Conservation (phyloP, 2,113 vertebrate species). For the Epinephelus lanceolatus region DNA sequence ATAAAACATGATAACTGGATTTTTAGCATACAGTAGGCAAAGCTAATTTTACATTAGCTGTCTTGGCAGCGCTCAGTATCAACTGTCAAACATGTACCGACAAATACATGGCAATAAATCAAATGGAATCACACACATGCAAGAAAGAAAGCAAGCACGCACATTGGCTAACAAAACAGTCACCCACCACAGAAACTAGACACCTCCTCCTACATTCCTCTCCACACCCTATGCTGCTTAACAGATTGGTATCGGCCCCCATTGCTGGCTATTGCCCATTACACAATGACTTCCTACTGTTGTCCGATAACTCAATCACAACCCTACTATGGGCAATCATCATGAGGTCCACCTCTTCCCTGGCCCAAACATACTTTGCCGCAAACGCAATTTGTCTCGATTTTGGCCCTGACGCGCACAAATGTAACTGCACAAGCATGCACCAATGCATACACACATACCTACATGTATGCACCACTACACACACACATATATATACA, state of each 20-base stretch:
- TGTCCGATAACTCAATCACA: constrained; percentile 70
- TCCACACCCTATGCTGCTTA: constrained; percentile 76
- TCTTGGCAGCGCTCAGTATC: constrained; percentile 19
- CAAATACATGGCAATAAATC: constrained; percentile 67
- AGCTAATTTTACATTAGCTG: constrained; percentile 30
- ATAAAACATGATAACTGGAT: constrained; percentile 21
- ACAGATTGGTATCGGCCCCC: constrained; percentile 77
- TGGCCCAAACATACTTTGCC: constrained; percentile 44
- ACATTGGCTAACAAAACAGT: constrained; percentile 64
- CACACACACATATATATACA: background rate
- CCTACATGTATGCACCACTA: background rate
- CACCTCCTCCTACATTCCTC: constrained; percentile 77
- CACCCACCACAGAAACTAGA: constrained; percentile 72
- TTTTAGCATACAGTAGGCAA: constrained; percentile 12
- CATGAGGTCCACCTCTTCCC: constrained; percentile 58
- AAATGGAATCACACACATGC: constrained; percentile 51
- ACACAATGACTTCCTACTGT: constrained; percentile 69
- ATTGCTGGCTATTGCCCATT: constrained; percentile 54
- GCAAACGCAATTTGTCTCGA: constrained; percentile 58
- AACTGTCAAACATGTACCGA: constrained; percentile 52
- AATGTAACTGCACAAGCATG: constrained; percentile 26
- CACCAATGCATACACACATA: background rate
- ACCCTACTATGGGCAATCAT: constrained; percentile 57
- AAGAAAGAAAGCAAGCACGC: constrained; percentile 15
- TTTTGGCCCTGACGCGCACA: constrained; percentile 22